Base-by-base conservation (phyloP, 1,140 invertebrate genomes). In the Drosophila athabasca region DNA sequence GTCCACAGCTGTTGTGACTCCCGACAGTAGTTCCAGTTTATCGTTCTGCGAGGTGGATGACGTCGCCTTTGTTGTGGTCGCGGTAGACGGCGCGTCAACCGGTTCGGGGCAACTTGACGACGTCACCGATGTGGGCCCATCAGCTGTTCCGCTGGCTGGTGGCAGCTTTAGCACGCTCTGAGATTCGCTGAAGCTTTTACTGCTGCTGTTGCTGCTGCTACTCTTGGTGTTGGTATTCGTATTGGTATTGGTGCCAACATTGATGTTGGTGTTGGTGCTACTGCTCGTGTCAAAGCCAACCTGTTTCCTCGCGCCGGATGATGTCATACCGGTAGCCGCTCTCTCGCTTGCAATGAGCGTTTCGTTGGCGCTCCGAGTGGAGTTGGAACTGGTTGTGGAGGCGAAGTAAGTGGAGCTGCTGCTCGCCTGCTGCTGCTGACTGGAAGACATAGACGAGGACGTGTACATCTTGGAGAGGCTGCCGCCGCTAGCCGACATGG, bases 261-360 rank as follows among this genome's bases (percentile, higher is more conserved):
- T 74, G 26, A 11, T 74, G 53, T 26, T 75, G 62, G 29, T 78
- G 43, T 26, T 65, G 45, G 17, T 72, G 35, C n/a, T 65, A n/a
- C 13, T 79, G 19, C 26, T 72, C 49, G 46, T 44, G 44, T 64
- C 51, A 41, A 72, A 73, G 76, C 73, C 84, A 89, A 83, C 87
- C 87, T 83, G 81, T 79, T 87, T 89, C 59, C 60, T 89, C 65
- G 45, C 31, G 61, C 22, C 76, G 55, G 80, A 90, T 90, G 89
- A 90, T 90, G 89, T 90, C 89, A 90, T 90, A 83, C 87, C 84
- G 82, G 81, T 80, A 89, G 87, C 88, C 57, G 62, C 9, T 83
- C 83, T 83, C 83, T 88, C 83, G 72, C 83, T 87, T 50, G 66
- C 75, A 72, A 87, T 88, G 51, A 87, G 78, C 78, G 64, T 88